Conservation (phyloP, 2,797 vertebrate genomes). For the Neosilurus hyrtlii region DNA sequence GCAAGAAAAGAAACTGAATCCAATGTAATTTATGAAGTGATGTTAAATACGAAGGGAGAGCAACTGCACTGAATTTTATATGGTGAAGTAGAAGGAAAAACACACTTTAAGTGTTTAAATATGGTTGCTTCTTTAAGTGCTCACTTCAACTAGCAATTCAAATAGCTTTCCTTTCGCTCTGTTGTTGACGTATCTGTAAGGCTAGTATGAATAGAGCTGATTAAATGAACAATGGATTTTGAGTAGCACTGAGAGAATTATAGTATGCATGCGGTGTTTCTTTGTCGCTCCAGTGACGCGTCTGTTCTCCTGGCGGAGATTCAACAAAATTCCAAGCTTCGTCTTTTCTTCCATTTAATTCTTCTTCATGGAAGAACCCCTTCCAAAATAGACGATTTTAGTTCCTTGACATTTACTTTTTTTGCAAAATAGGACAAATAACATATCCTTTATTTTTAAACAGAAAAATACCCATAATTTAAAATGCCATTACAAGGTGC, state of each 20-base stretch:
- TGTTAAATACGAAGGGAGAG: conserved; percentile 6
- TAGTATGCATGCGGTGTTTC: neutral
- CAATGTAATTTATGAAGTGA: conserved; percentile 21
- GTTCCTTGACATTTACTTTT: neutral
- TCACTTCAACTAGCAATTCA: conserved; percentile 28
- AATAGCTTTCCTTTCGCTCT: conserved; percentile 14
- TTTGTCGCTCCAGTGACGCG: neutral
- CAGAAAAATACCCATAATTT: neutral
- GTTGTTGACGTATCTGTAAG: conserved; percentile 5
- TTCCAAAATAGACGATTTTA: too few relatives aligned
- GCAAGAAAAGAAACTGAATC: conserved; percentile 20
- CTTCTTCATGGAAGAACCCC: neutral
- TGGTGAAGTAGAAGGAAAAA: neutral
- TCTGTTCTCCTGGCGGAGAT: neutral
- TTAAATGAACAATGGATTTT: conserved; percentile 31
- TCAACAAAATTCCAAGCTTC: neutral
- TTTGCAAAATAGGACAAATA: neutral
- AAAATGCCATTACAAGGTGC: neutral
- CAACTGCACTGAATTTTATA: neutral
- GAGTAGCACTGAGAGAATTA: conserved; percentile 17
- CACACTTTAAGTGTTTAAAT: neutral
- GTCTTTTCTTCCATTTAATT: neutral
- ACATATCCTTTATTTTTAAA: neutral
- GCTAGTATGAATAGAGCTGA: conserved; percentile 28
- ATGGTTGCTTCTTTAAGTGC: conserved; percentile 27